A percentile compares a stretch with the other conserved stretches of the same genome.
Conservation (phyloP, 2,113 vertebrate genomes). For the Oncorhynchus masou region DNA sequence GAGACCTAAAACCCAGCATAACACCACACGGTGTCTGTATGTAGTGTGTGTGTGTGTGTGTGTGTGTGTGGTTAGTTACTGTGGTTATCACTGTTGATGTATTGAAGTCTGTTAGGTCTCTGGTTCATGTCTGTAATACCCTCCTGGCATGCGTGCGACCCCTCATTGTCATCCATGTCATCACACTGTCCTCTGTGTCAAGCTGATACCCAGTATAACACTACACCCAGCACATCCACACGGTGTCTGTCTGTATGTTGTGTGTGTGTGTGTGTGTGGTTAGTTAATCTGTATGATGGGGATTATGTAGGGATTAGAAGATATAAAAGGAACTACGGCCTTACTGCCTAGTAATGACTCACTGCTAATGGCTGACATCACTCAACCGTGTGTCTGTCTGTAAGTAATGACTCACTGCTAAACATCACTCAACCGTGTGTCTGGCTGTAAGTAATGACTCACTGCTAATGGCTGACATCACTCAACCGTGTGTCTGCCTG, state of each 20-base stretch:
- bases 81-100: no score
- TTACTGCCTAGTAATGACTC: neutral
- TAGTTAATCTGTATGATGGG: neutral
- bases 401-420: no score
- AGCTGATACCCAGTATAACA: neutral
- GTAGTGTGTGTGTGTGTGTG: no score
- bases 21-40: no score
- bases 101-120: neutral
- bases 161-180: neutral
- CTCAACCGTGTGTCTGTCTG: neutral
- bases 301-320: no score
- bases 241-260: neutral
- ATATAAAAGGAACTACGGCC: no score
- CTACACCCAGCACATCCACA: neutral
- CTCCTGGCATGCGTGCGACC: neutral
- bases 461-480: no score
- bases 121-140: no score
- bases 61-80: no score
- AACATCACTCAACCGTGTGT: neutral
- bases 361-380: slow-evolving; percentile 10
- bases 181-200: neutral
- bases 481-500: neutral
- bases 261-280: neutral
- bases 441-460: neutral
- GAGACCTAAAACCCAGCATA: no score